Evolutionary conservation across 2,888 invertebrate genomes (phyloP), one percentile per base, ranked within the genome.

Genomic region (Netelia fuscicornis): DNA sequence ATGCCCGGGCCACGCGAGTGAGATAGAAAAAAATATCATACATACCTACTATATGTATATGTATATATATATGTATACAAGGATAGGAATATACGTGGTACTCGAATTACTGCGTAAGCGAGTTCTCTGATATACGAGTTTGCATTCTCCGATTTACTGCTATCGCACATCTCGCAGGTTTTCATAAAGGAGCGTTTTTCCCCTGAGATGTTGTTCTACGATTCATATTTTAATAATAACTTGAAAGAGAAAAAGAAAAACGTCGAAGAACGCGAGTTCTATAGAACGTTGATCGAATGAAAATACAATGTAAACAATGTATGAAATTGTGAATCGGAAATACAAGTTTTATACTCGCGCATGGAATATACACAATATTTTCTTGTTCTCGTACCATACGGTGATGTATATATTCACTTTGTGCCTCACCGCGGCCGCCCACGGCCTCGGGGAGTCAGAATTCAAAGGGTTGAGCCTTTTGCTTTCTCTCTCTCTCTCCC

Each of bases 371-470:
- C 54, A 70, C 64, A 42, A 70, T n/a, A 25, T 10, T 42, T 48
- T 13, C n/a, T 64, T 54, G 68, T 78, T 37, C 70, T 70, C 70
- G 52, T 70, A 60, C 20, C 37, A 44, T 25, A 56, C 62, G 70
- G 79, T 64, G 64, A 64, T 78, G 71, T 65, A 17, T 79, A 71
- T 83, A 83, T 83, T 83, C 75, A 79, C 79, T 83, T 83, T 79
- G 83, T 54, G 79, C 72, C 68, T 67, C 78, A 79, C 70, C 79
- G 79, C 23, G 20, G 62, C 30, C 37, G 48, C 52, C 30, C 52
- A 13, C 75, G 52, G 74, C 76, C 68, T 64, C 67, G n/a, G 71
- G 76, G 77, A 84, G 80, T 84, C 76, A 72, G 76, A 84, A 84
- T 68, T 84, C 81, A 84, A 81, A 84, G 84, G 70, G 78, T 62